Base-by-base conservation (phyloP, 1,140 invertebrate genomes). In the Parasteatoda tepidariorum region DNA sequence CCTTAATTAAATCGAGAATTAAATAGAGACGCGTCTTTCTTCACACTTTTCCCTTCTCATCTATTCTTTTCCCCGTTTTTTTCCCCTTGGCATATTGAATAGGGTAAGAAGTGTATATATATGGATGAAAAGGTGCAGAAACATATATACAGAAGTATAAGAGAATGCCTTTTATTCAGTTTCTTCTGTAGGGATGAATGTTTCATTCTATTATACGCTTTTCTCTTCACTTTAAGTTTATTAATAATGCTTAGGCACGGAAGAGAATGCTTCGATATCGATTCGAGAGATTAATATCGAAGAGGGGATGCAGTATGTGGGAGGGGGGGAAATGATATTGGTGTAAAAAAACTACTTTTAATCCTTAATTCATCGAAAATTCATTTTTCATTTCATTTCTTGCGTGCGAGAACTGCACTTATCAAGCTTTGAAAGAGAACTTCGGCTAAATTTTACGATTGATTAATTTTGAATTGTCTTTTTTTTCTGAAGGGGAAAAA, bases 1-100 rank as follows among this genome's bases (percentile, higher is more conserved):
- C 66, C 74, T 76, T 76, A 76, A 76, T 76, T 76, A 76, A 76
- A 76, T 76, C 24, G 61, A 61, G 61, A 76, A 76, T 76, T 76
- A 76, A 76, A 38, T 64, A 61, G 38, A 76, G 74, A n/a, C n/a
- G 67, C 67, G 41, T 59, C 38, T 76, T 34, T 31, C 61, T 62
- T 26, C 18, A 26, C n/a, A n/a, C 55, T 22, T 59, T 59, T 62
- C 26, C 73, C n/a, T 34, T 61, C 24, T 28, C 57, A 41, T 62
- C 38, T 15, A 61, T 62, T 75, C 26, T 31, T 30, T 71, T 71
- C 48, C 26, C 26, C 26, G 18, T 24, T 48, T 70, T 41, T 38
- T 24, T 31, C 18, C 62, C 22, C 24, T 55, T 31, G 41, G 26
- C 48, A 33, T 22, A 57, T 31, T 71, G 26, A 57, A 71, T 57